Conservation (phyloP, 1,140 invertebrate species). For the Bradysia coprophila region DNA sequence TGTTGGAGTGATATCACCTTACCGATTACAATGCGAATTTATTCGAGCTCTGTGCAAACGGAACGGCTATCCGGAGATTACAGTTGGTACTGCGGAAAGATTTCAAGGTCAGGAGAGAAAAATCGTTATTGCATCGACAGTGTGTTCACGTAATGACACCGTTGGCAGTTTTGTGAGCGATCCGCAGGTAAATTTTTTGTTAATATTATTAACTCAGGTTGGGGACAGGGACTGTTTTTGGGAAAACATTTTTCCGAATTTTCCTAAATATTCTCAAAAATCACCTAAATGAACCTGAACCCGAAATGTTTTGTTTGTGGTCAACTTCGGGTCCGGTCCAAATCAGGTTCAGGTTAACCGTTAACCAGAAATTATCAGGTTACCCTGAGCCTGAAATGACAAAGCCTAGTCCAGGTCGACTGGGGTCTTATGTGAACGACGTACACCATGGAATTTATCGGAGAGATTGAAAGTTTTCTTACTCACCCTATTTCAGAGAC, state of each 20-base stretch:
- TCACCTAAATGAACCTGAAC: no score
- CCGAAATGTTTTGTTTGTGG: no score
- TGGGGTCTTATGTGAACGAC: no score
- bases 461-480: no score
- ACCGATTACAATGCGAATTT: conserved; percentile 41
- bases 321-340: no score
- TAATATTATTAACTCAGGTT: neutral
- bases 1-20: conserved; percentile 74
- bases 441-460: no score
- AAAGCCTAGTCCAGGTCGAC: no score
- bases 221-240: neutral
- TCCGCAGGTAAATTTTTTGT: conserved; percentile 36
- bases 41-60: conserved; percentile 26
- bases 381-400: no score
- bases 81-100: conserved; percentile 69
- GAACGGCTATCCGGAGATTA: conserved; percentile 24
- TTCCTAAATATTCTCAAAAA: no score
- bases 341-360: no score
- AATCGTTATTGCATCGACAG: conserved; percentile 65
- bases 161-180: conserved; percentile 56
- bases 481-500: conserved; percentile 30
- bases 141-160: conserved; percentile 38
- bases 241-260: no score
- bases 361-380: no score
- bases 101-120: conserved; percentile 74